Conservation (phyloP, 2,113 vertebrate species). For the Megalops atlanticus region DNA sequence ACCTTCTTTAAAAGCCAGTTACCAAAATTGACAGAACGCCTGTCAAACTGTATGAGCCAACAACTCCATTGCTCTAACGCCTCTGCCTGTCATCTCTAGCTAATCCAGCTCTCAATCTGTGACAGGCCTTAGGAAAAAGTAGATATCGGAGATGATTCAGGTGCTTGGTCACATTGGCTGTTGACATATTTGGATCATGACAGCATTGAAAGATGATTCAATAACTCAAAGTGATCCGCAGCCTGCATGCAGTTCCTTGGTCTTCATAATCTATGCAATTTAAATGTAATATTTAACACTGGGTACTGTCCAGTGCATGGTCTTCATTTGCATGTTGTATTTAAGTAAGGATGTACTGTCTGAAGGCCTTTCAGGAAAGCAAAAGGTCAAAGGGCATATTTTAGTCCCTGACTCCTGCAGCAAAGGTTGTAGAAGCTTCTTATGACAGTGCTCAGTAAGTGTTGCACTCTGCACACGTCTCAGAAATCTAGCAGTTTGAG, state of each 20-base stretch:
- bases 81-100: slow-evolving; percentile 15
- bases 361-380: slow-evolving; percentile 30
- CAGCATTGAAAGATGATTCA: background rate
- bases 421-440: no score
- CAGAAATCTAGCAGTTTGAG: no score
- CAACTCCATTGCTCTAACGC: background rate
- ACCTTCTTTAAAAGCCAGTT: no score
- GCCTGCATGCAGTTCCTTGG: background rate
- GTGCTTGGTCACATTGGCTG: background rate
- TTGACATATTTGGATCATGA: slow-evolving; percentile 4
- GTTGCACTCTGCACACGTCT: no score
- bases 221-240: background rate
- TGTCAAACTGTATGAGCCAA: no score
- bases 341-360: background rate
- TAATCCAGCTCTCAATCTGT: no score
- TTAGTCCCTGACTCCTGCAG: no score
- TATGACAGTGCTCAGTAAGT: no score
- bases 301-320: no score
- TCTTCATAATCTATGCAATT: background rate
- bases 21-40: no score
- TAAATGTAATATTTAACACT: no score
- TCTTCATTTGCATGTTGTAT: no score
- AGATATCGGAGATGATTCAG: slow-evolving; percentile 1
- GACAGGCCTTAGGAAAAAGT: background rate
- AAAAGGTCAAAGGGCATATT: slow-evolving; percentile 54